phyloP scores from a whole-genome alignment of 1,140 invertebrate species.

The Anthonomus grandis region DNA sequence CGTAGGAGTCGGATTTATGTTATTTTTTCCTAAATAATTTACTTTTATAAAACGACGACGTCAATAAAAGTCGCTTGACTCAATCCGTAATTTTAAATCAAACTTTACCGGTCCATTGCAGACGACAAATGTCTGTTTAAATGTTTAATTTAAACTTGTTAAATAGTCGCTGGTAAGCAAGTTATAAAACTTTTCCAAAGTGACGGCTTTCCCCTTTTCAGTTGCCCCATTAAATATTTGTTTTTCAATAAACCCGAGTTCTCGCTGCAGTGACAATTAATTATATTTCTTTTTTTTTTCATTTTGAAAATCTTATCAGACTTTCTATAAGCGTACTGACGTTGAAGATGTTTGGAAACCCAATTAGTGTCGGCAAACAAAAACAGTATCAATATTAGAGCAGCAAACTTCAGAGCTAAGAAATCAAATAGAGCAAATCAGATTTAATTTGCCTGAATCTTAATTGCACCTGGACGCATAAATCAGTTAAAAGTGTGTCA shows the following conservation, averaged over 20 bases:
- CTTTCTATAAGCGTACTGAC: too few species aligned
- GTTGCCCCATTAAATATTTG: constrained; percentile 8
- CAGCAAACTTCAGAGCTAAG: background rate
- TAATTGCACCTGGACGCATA: background rate
- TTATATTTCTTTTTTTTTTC: too few species aligned
- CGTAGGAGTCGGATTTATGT: too few species aligned
- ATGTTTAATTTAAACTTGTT: constrained; percentile 8
- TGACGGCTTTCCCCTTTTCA: background rate
- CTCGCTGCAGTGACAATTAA: too few species aligned
- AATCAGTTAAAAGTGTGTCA: background rate
- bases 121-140: constrained; percentile 7
- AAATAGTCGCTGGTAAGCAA: background rate
- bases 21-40: too few species aligned
- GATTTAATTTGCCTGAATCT: background rate
- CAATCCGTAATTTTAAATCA: too few species aligned
- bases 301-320: too few species aligned
- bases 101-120: constrained; percentile 9
- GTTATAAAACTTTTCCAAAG: constrained; percentile 4
- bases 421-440: background rate
- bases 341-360: too few species aligned
- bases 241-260: too few species aligned
- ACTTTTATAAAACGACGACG: too few species aligned
- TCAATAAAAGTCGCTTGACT: too few species aligned
- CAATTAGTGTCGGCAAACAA: too few species aligned
- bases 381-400: background rate